phyloP scores from a whole-genome alignment of 2,888 invertebrate species.

The Parascotia fuliginaria region DNA sequence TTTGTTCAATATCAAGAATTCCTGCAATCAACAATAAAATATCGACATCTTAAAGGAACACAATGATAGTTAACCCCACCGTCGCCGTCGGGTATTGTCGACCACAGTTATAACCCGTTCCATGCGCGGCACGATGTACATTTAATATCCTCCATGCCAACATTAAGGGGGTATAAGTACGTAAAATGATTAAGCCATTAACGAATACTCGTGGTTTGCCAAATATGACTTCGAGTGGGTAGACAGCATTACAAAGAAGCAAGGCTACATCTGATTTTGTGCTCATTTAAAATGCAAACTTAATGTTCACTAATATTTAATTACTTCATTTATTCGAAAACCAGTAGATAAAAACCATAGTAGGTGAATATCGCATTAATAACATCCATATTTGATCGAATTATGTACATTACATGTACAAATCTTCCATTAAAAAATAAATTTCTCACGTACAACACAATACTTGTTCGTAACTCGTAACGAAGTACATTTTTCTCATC shows the following conservation, averaged over 20 bases:
- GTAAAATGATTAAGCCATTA: slow-evolving; percentile 10
- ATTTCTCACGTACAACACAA: slow-evolving; percentile 23
- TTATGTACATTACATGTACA: background rate
- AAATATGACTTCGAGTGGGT: slow-evolving; percentile 2
- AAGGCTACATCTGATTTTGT: background rate
- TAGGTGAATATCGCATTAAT: too few relatives aligned
- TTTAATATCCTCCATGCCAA: slow-evolving; percentile 9
- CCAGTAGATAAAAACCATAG: background rate
- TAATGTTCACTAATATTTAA: background rate
- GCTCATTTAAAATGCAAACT: background rate
- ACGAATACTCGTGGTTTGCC: slow-evolving; percentile 14
- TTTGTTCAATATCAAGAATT: background rate
- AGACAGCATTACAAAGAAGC: background rate
- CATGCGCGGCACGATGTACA: slow-evolving; percentile 5
- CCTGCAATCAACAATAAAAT: background rate
- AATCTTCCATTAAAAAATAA: slow-evolving; percentile 5
- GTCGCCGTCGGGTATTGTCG: background rate
- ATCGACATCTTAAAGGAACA: background rate
- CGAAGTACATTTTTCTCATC: slow-evolving; percentile 40
- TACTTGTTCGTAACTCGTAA: slow-evolving; percentile 43
- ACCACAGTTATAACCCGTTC: background rate
- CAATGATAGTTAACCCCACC: slow-evolving; percentile 1
- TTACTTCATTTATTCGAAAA: slow-evolving; percentile 5
- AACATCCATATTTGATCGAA: background rate
- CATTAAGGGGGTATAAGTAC: slow-evolving; percentile 2